Percentiles rank a stretch among this genome's conserved stretches.
Evolutionary conservation across 1,140 invertebrate species (phyloP).

Genomic region (Cotesia vestalis): DNA sequence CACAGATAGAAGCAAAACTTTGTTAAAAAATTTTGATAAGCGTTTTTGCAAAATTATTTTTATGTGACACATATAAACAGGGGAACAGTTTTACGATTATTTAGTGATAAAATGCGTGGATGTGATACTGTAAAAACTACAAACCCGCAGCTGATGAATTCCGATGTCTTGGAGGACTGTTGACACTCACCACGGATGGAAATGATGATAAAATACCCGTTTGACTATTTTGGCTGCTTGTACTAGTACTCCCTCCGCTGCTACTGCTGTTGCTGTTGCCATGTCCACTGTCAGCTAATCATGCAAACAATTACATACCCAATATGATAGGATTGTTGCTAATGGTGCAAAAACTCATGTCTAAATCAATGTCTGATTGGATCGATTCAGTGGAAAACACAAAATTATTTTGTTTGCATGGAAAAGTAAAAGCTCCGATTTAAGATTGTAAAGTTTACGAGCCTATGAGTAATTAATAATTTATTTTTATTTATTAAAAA

Average conservation of each 20-base stretch:
- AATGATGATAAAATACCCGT: conserved; percentile 52
- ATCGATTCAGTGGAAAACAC: too few relatives aligned
- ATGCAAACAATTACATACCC: conserved; percentile 61
- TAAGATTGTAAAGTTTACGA: too few relatives aligned
- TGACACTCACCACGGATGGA: conserved; percentile 48
- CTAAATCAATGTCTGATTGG: too few relatives aligned
- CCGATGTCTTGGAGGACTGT: conserved; percentile 50
- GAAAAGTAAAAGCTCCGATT: too few relatives aligned
- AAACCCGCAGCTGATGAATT: conserved; percentile 60
- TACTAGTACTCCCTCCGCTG: conserved; percentile 53
- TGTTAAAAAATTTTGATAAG: too few relatives aligned
- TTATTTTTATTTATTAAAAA: too few relatives aligned
- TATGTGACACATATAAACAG: too few relatives aligned
- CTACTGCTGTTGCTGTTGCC: conserved; percentile 49
- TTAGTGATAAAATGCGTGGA: conserved; percentile 22
- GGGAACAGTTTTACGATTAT: background rate
- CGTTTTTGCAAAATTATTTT: too few relatives aligned
- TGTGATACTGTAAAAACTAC: conserved; percentile 39
- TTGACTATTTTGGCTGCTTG: conserved; percentile 63
- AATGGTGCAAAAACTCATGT: too few relatives aligned
- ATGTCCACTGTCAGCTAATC: conserved; percentile 61
- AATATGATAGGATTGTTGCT: background rate
- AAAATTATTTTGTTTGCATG: too few relatives aligned
- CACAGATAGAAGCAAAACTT: too few relatives aligned
- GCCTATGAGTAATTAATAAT: too few relatives aligned